A percentile compares a stretch with the other conserved stretches of the same genome.
Conservation (phyloP, 2,113 vertebrate species). For the Passerina amoena region DNA sequence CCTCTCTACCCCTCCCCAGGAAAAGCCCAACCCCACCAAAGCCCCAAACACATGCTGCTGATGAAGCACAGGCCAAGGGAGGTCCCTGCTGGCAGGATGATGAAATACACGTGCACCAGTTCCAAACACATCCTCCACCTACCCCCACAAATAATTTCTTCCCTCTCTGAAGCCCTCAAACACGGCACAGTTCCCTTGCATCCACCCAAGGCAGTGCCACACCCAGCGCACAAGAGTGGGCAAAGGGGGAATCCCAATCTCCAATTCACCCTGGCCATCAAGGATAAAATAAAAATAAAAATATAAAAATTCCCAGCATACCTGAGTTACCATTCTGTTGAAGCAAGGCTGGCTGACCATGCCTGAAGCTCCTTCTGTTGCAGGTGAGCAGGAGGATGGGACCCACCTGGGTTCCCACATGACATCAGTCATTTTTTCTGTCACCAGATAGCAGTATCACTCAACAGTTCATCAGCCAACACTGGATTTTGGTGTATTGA, state of each 20-base stretch:
- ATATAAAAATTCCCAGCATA: not conserved
- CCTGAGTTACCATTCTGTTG: not conserved
- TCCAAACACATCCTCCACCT: not conserved
- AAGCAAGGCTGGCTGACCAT: not conserved
- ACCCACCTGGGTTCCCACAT: not conserved
- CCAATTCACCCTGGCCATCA: not conserved
- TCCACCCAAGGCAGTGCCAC: not conserved
- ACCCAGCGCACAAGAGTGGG: accelerated
- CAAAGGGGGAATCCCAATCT: not conserved
- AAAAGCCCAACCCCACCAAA: too few species aligned
- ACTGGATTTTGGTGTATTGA: not conserved
- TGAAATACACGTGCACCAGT: not conserved
- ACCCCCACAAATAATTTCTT: not conserved
- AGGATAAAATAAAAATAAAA: not conserved
- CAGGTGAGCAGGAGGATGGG: not conserved
- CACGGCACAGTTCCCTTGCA: accelerated
- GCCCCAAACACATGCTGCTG: accelerated
- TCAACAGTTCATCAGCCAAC: not conserved
- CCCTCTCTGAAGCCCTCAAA: not conserved
- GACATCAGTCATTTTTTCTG: not conserved
- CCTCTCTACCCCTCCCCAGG: accelerated
- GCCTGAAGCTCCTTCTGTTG: not conserved
- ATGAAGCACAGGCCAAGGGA: not conserved
- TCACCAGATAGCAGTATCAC: not conserved
- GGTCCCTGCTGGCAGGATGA: slow-evolving; percentile 9